Conservation (phyloP, 2,888 invertebrate species). For the Drosophila colorata region DNA sequence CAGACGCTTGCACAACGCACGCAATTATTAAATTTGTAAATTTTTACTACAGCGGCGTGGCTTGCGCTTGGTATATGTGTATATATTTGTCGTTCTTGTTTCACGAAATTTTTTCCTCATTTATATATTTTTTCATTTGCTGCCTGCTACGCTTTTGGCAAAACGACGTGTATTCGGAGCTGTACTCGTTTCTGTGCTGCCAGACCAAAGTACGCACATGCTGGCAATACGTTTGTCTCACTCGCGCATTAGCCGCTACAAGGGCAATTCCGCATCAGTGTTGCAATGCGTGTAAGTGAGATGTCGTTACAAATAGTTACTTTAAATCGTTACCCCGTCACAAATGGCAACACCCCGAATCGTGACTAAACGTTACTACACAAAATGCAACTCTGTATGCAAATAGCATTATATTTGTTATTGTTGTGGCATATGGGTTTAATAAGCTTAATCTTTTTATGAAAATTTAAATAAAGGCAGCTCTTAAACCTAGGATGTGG, state of each 20-base stretch:
- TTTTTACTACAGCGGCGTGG: constrained; percentile 70
- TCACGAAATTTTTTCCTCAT: constrained; percentile 72
- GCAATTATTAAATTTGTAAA: constrained; percentile 46
- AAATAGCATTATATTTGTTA: constrained; percentile 42
- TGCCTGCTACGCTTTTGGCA: constrained; percentile 75
- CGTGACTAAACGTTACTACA: constrained; percentile 49
- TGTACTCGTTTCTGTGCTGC: constrained; percentile 76
- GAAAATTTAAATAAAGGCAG: background rate
- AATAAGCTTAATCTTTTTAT: background rate
- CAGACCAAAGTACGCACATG: constrained; percentile 74
- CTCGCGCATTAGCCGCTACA: constrained; percentile 38
- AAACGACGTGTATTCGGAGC: constrained; percentile 81
- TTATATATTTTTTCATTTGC: constrained; percentile 72
- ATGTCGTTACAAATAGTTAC: constrained; percentile 52
- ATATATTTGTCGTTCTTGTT: constrained; percentile 62
- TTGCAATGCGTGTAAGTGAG: constrained; percentile 61
- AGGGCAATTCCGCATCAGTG: constrained; percentile 44
- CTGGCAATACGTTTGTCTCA: constrained; percentile 39
- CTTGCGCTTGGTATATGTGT: constrained; percentile 56
- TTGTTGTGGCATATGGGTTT: constrained; percentile 28
- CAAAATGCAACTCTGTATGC: constrained; percentile 55
- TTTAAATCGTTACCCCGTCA: constrained; percentile 49
- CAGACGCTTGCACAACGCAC: constrained; percentile 47
- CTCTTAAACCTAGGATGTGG: background rate
- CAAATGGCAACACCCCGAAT: constrained; percentile 49